Base-by-base conservation (phyloP, 2,113 vertebrate genomes). In the Ardeotis arabs region DNA sequence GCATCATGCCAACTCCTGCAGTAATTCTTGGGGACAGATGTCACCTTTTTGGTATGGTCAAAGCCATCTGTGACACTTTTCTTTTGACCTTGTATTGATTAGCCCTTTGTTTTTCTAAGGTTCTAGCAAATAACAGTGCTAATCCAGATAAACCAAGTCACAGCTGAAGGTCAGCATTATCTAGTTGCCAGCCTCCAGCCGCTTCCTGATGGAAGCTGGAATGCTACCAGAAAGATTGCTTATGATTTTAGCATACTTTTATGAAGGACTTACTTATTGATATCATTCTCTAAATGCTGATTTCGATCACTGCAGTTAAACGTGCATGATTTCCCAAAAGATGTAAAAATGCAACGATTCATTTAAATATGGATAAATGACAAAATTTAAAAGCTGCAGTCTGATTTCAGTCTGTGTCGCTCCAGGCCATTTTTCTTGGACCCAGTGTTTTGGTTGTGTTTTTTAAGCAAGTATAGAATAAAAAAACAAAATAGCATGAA, bases 61-160 rank as follows among this genome's bases (percentile, higher is more conserved):
- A 74, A 89, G 81, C 93, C 80, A 73, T 92, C 81, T 76, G 88
- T 84, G 85, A 92, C 72, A 73, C 89, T 88, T 97, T 53, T 83
- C 70, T 89, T 97, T 91, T 96, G 96, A 95, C 94, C 95, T 92
- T 77, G 80, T 95, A 97, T 97, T 95, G 96, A 97, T 97, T 92
- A 88, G 70, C 53, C 73, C 24, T 75, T 92, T 97, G 92, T 73
- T 93, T 93, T 94, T 94, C 80, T 66, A 72, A 96, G 74, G 70
- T 79, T 95, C 93, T 78, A 73, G 94, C 95, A 96, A 97, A 97
- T 94, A 97, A 84, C 9, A 63, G 81, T 84, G 93, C 93, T 97
- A 97, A 97, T 97, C 94, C 94, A 91, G 94, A 95, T 80, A 89
- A 96, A 93, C 87, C 74, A 68, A 90, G 89, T 89, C 93, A 68